Base-by-base conservation (phyloP, 2,888 invertebrate genomes). In the Aporophyla lueneburgensis region DNA sequence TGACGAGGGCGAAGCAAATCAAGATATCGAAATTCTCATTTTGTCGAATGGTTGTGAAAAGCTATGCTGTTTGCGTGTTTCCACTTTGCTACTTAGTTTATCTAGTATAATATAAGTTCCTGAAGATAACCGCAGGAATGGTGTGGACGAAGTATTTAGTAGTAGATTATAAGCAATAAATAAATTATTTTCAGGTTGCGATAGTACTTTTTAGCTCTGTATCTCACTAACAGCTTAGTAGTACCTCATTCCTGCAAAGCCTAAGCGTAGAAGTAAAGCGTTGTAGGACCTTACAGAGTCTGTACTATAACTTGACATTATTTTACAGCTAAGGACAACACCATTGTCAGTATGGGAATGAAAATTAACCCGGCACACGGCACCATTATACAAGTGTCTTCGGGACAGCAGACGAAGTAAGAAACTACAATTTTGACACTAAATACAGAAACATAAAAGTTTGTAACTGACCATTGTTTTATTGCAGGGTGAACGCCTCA, bases 341-440 rank as follows among this genome's bases (percentile, higher is more conserved):
- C 95, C 0, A 93, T 94, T 5, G 96, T 95, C 87, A 96, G 95
- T 87, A 96, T 96, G 96, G 96, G 96, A 56, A 96, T 96, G 96
- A 96, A 96, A 88, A 96, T 96, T 7, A 96, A 96, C 78, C 96
- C 96, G 4, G 93, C 96, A 0, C 96, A 96, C 80, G 96, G 96
- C 6, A 96, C 96, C 62, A 96, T 96, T 68, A 96, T 96, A 24
- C 96, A 96, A 72, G 96, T 96, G 33, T 96, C 96, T 40, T 96
- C 96, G 0, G 96, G 96, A 46, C 96, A 96, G 72, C 96, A 96
- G 88, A 96, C 96, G 1, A 96, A 96, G 96, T 96, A 86, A 93
- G 93, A 51, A 59, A 66, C 24, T 24, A 58, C 4, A 40, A 58
- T 33, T 61, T 61, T 54, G 0, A 33, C 19, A 21, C 49, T n/a